A percentile compares a stretch with the other conserved stretches of the same genome.
These are phyloP conservation scores for Gallinago undulata DNA, from an alignment of 2,113 vertebrate species.

Conservation along the genomic window DNA sequence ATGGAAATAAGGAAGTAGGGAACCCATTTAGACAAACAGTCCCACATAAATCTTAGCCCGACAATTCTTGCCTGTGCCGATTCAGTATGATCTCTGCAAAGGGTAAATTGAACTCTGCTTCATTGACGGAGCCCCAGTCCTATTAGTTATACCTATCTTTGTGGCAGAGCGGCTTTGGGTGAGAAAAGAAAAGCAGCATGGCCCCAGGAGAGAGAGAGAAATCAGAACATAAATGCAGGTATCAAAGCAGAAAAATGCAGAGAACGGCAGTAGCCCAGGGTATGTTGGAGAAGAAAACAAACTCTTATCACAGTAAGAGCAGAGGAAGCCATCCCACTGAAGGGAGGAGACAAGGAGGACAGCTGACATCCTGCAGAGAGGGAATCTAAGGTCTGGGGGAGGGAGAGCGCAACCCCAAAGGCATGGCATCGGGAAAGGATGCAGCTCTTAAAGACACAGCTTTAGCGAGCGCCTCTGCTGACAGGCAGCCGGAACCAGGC, in stretches of 20 bases:
- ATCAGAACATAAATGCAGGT: conserved; percentile 46
- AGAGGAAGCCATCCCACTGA: conserved; percentile 36
- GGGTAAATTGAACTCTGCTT: conserved; percentile 11
- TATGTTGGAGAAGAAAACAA: conserved; percentile 49
- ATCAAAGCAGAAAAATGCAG: conserved; percentile 66
- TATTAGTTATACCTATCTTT: conserved; percentile 32
- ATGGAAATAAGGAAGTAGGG: conserved; percentile 42
- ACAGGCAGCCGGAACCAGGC: not conserved
- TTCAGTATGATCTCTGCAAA: not conserved
- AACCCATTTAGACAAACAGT: conserved; percentile 20
- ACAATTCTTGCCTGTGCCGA: not conserved
- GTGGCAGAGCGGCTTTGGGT: not conserved
- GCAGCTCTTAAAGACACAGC: not conserved
- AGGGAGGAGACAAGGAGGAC: conserved; percentile 52
- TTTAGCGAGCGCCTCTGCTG: not conserved
- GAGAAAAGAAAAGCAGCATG: conserved; percentile 33
- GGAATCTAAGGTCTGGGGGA: not conserved
- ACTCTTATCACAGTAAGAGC: conserved; percentile 60
- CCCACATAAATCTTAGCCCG: conserved; percentile 34
- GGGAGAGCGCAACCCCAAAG: conserved; percentile 3
- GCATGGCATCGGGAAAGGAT: not conserved
- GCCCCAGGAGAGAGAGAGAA: conserved; percentile 30
- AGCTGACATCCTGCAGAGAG: conserved; percentile 33
- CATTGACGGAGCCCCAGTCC: not conserved
- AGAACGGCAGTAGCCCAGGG: conserved; percentile 8